Evolutionary conservation across 2,797 vertebrate species (phyloP).

Genomic region (Pseudochirops corinnae): DNA sequence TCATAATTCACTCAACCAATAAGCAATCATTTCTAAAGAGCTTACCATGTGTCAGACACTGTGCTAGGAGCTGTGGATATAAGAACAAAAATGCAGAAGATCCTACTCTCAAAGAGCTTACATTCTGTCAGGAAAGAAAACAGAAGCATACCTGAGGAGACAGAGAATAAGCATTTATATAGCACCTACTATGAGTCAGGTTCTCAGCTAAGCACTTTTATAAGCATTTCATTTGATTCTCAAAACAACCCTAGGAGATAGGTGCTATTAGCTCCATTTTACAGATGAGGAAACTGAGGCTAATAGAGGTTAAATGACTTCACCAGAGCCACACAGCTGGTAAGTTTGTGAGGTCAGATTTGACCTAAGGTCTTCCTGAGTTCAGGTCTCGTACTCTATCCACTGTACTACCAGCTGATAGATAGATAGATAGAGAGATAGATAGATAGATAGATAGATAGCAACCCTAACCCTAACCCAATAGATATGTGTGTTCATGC

Average conservation of each 20-base stretch:
- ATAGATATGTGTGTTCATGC: background rate
- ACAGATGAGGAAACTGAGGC: background rate
- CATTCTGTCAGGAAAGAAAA: too few species aligned
- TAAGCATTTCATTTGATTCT: background rate
- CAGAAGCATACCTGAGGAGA: background rate
- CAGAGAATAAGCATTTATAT: background rate
- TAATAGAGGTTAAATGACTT: background rate
- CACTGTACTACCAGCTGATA: background rate
- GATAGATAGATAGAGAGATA: background rate
- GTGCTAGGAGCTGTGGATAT: background rate
- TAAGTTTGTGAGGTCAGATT: background rate
- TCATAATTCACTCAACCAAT: background rate
- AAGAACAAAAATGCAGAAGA: background rate
- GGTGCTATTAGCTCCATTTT: background rate
- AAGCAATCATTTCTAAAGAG: background rate
- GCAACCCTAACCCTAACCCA: too few species aligned
- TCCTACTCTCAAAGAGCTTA: too few species aligned
- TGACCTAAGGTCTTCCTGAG: background rate
- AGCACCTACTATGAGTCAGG: background rate
- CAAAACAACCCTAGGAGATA: background rate
- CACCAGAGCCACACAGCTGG: background rate
- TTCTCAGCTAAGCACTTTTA: background rate
- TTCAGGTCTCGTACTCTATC: background rate
- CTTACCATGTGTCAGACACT: background rate
- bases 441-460: background rate